Evolutionary conservation across 1,140 invertebrate species (phyloP), one percentile per base, ranked within the genome.

Genomic region (Nomia melanderi): DNA sequence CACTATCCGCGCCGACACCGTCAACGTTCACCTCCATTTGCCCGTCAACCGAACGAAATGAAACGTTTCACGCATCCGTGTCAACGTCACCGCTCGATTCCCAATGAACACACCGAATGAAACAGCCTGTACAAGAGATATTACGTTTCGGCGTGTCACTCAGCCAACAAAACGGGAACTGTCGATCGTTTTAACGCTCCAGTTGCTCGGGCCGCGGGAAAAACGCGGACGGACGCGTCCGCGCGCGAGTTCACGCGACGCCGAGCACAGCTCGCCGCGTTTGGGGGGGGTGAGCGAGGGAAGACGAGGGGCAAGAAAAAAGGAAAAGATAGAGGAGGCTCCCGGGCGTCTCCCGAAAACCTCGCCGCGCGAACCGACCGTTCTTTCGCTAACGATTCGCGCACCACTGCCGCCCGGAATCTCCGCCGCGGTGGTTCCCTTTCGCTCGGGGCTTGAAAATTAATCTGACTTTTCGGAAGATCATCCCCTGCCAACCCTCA

Each of bases 311-410:
- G 5, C 7, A 11, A 11, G 39, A 1, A 39, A 11, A 39, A 11
- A 9, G 39, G 9, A 11, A 12, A 14, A 12, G 41, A 2, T 12
- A 5, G 44, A n/a, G 7, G 44, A n/a, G 7, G 20, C 17, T 6
- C 17, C 20, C 4, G 14, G 20, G 12, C 47, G 20, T 7, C 20
- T 5, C n/a, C 47, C 47, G 47, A 50, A n/a, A 50, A 50, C 3
- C 33, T n/a, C 33, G 33, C 8, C 33, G 33, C 3, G 3, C 33
- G 8, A 36, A 3, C 3, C 33, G 33, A 5, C 7, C 47, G 20
- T 50, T 20, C 47, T 59, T 44, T 25, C 36, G 39, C 50, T 70
- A 70, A 70, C 54, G 54, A 59, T 44, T 59, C 11, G 54, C 31
- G 67, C n/a, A n/a, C 66, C 53, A 56, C 53, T 56, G 53, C 53